Percentiles rank a stretch among this genome's conserved stretches.
Conservation (phyloP, 2,113 vertebrate genomes). For the Antidorcas marsupialis region DNA sequence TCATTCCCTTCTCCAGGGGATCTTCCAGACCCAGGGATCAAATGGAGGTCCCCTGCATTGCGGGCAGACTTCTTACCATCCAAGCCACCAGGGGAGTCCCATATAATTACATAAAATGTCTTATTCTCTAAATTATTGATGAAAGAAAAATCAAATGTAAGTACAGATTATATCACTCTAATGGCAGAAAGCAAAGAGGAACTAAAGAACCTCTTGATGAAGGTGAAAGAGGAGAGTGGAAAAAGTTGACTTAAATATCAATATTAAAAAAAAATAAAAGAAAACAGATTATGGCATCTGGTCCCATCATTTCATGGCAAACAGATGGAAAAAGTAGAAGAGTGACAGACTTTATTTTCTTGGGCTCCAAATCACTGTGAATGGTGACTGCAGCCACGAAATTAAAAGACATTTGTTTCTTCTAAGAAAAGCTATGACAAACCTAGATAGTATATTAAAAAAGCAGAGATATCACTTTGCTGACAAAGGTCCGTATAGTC, state of each 20-base stretch:
- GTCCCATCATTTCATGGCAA: neutral
- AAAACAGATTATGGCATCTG: neutral
- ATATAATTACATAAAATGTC: neutral
- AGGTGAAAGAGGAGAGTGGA: neutral
- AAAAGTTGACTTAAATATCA: neutral
- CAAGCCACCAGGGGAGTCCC: neutral
- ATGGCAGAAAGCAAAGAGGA: neutral
- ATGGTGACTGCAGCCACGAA: neutral
- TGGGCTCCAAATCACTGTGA: neutral
- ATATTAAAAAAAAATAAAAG: neutral
- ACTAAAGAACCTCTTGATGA: neutral
- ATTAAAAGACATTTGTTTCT: neutral
- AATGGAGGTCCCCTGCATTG: neutral
- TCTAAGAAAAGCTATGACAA: neutral
- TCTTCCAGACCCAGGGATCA: rapidly evolving
- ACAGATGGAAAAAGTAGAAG: neutral
- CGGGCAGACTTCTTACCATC: neutral
- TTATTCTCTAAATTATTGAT: neutral
- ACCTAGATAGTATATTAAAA: neutral
- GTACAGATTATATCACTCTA: neutral
- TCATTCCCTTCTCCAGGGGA: neutral
- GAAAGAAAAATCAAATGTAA: neutral
- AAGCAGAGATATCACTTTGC: neutral
- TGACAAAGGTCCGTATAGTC: neutral
- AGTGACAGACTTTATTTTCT: neutral